Conservation (phyloP, 2,888 invertebrate genomes). For the Lasioglossum lativentre region DNA sequence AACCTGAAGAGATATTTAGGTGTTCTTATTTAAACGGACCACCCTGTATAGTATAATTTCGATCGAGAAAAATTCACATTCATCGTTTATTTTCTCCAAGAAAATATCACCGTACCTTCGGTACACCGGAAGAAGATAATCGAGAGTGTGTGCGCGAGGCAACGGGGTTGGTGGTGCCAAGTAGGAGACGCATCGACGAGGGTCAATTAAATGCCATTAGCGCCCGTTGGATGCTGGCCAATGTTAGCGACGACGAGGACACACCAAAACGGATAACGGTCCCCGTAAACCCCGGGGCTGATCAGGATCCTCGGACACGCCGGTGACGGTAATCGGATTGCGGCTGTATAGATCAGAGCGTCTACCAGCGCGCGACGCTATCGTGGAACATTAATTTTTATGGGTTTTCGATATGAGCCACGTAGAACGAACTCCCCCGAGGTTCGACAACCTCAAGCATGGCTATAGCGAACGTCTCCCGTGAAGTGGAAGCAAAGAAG, state of each 20-base stretch:
- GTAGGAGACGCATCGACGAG: constrained; percentile 64
- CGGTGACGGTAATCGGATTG: constrained; percentile 70
- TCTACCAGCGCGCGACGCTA: constrained; percentile 20
- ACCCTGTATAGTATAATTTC: no score
- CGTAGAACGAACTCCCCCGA: constrained; percentile 11
- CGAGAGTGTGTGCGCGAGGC: not conserved
- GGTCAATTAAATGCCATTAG: constrained; percentile 77
- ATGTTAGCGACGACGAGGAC: constrained; percentile 67
- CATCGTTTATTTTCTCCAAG: no score
- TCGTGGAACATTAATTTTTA: constrained; percentile 69
- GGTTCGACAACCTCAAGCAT: not conserved
- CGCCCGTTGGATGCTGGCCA: constrained; percentile 69
- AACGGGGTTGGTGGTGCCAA: not conserved
- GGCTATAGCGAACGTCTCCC: not conserved
- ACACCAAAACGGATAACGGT: constrained; percentile 57
- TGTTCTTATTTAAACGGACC: no score
- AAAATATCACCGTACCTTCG: no score
- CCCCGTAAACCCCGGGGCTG: constrained; percentile 53
- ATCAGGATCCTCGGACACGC: constrained; percentile 54
- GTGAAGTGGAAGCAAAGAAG: not conserved
- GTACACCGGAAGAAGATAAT: not conserved
- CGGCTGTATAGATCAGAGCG: constrained; percentile 29
- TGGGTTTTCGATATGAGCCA: constrained; percentile 52
- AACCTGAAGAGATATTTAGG: no score
- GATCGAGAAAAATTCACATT: no score